Percentiles rank a stretch among this genome's conserved stretches.
Conservation (phyloP, 64 coral and sea anemone species). For the Catalaphyllia jardinei region DNA sequence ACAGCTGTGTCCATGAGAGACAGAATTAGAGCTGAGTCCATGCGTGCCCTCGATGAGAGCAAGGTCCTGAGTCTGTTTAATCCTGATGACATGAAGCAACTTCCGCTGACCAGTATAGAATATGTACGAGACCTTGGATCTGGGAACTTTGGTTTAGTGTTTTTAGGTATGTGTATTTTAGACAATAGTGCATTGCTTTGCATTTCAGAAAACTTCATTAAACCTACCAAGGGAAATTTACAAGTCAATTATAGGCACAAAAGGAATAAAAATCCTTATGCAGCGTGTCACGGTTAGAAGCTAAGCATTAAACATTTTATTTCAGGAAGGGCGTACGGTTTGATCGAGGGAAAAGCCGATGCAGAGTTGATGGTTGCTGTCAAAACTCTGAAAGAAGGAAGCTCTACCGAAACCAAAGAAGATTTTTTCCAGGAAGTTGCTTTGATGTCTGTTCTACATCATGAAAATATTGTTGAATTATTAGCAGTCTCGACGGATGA, state of each 20-base stretch:
- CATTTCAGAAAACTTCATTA: too few species aligned
- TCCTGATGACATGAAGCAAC: conserved; percentile 78
- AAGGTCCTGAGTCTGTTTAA: conserved; percentile 78
- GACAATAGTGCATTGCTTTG: not conserved
- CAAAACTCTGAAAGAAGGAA: conserved; percentile 81
- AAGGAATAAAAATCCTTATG: too few species aligned
- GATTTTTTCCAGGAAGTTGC: conserved; percentile 39
- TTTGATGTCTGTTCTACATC: conserved; percentile 79
- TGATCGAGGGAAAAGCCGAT: conserved; percentile 53
- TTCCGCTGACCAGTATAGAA: conserved; percentile 77
- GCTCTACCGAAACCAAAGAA: conserved; percentile 67
- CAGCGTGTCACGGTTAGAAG: too few species aligned
- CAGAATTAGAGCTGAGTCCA: conserved; percentile 77
- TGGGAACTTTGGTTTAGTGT: conserved; percentile 93
- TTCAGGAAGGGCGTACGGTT: conserved; percentile 73
- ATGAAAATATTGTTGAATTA: conserved; percentile 85
- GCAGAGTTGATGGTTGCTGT: conserved; percentile 86
- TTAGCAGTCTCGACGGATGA: conserved; percentile 91
- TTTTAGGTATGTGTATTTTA: conserved; percentile 64
- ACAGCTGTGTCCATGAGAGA: conserved; percentile 85
- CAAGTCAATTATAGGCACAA: too few species aligned
- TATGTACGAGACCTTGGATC: conserved; percentile 90
- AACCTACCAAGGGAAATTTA: too few species aligned
- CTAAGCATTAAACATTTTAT: not conserved
- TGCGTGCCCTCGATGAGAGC: conserved; percentile 68